These are phyloP conservation scores for Ectropis crepuscularia DNA, from an alignment of 2,888 invertebrate genomes.

Conservation along the genomic window DNA sequence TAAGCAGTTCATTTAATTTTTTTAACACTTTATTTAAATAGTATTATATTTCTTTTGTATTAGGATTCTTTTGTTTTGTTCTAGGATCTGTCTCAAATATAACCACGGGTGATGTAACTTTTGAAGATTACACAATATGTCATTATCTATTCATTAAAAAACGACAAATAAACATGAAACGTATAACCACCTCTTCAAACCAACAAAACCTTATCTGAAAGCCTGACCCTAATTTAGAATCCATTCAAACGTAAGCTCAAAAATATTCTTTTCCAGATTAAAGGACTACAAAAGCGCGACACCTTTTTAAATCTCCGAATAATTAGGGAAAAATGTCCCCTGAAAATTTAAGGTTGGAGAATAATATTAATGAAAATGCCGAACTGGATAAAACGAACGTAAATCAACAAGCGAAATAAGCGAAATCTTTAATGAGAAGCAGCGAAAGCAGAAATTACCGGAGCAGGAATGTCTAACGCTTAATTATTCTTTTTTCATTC, in stretches of 20 bases:
- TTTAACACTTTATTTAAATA: background rate
- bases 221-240: slow-evolving; percentile 42
- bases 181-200: slow-evolving; percentile 5
- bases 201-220: slow-evolving; percentile 31
- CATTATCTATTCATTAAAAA: too few relatives aligned
- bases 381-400: slow-evolving; percentile 45
- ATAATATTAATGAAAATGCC: slow-evolving; percentile 60
- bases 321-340: slow-evolving; percentile 49
- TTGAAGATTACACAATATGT: background rate
- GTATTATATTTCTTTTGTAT: too few relatives aligned
- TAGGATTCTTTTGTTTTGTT: too few relatives aligned
- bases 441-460: slow-evolving; percentile 56
- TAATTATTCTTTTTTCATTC: slow-evolving; percentile 60
- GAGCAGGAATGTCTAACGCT: slow-evolving; percentile 52
- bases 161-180: too few relatives aligned
- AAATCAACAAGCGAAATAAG: slow-evolving; percentile 48
- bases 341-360: slow-evolving; percentile 42
- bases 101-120: too few relatives aligned
- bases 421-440: slow-evolving; percentile 58
- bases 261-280: slow-evolving; percentile 41
- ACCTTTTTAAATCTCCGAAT: slow-evolving; percentile 51
- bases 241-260: slow-evolving; percentile 32
- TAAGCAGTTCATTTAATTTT: too few relatives aligned
- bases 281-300: slow-evolving; percentile 39
- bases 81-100: too few relatives aligned